phyloP scores from a whole-genome alignment of 2,797 vertebrate genomes.

The Eulemur albifrons region DNA sequence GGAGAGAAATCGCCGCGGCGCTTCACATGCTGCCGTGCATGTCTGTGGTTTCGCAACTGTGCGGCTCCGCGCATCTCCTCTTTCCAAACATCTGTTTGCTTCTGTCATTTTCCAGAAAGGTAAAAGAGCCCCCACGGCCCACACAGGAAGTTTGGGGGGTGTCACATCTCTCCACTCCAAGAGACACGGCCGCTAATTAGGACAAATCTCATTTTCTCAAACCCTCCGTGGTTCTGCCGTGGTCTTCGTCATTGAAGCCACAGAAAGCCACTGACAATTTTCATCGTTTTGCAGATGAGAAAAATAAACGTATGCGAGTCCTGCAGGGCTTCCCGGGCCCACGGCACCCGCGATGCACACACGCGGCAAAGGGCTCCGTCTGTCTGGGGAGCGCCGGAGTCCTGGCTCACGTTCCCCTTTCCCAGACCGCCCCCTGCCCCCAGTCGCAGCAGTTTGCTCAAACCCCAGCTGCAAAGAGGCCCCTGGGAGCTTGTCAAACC shows the following conservation, averaged over 20 bases:
- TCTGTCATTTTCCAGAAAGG: not conserved
- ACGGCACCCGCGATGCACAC: fast-evolving
- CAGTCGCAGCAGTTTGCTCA: not conserved
- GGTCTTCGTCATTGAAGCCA: too few relatives aligned
- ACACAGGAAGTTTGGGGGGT: not conserved
- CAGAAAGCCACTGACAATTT: fast-evolving
- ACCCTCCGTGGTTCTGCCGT: not conserved
- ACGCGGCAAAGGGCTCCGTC: not conserved
- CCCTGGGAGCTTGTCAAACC: not conserved
- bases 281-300: not conserved
- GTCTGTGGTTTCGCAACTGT: not conserved
- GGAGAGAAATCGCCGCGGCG: not conserved
- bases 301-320: not conserved
- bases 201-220: not conserved
- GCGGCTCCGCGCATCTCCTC: not conserved
- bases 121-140: not conserved
- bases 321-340: not conserved
- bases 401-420: fast-evolving
- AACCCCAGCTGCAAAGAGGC: not conserved
- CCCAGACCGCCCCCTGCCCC: not conserved
- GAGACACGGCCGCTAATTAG: fast-evolving
- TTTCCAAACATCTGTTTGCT: not conserved
- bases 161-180: fast-evolving
- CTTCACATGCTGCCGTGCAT: too few relatives aligned
- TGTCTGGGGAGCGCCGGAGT: not conserved